Conservation (phyloP, 2,888 invertebrate genomes). For the Chrysotoxum bicinctum region DNA sequence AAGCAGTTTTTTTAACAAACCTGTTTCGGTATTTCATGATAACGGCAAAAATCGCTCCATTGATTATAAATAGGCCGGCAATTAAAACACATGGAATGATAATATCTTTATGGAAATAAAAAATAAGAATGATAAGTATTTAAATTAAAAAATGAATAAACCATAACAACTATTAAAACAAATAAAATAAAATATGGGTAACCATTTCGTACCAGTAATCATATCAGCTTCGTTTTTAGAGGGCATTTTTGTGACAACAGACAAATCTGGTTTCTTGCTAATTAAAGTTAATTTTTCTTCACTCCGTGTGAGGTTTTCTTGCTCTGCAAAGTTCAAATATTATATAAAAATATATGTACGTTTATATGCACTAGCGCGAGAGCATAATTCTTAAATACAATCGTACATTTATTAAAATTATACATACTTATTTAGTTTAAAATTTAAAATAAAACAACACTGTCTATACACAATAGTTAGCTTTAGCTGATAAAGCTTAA, state of each 20-base stretch:
- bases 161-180: conserved; percentile 23
- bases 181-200: conserved; percentile 19
- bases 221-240: conserved; percentile 74
- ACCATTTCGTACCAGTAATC: conserved; percentile 73
- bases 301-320: conserved; percentile 71
- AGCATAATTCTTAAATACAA: neutral
- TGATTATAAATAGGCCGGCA: conserved; percentile 87
- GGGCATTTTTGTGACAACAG: conserved; percentile 70
- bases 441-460: neutral
- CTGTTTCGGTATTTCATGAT: conserved; percentile 83
- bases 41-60: conserved; percentile 88
- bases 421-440: neutral
- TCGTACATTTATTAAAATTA: neutral
- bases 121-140: conserved; percentile 27
- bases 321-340: conserved; percentile 72
- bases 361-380: neutral
- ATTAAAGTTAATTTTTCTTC: conserved; percentile 63
- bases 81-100: conserved; percentile 88
- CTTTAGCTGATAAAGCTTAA: neutral
- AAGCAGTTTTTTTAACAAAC: conserved; percentile 66
- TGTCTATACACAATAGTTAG: neutral
- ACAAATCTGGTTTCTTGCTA: conserved; percentile 56
- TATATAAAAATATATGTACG: neutral
- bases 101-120: conserved; percentile 83
- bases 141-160: conserved; percentile 41